Base-by-base conservation (phyloP, 1,140 invertebrate genomes). In the Lithobius niger region DNA sequence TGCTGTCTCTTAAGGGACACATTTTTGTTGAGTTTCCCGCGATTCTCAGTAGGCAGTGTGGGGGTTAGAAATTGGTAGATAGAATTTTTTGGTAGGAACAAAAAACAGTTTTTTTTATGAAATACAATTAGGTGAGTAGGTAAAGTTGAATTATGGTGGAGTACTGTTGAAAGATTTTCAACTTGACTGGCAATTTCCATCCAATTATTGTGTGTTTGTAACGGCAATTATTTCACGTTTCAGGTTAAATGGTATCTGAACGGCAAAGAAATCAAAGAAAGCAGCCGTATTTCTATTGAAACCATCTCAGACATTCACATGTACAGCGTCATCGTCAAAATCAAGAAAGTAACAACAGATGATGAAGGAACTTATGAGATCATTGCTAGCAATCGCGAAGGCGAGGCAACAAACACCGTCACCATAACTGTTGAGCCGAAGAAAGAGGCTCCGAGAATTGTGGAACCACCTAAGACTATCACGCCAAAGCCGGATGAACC, bases 291-390 rank as follows among this genome's bases (percentile, higher is more conserved):
- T n/a, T 76, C 76, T 0, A 77, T 92, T 27, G 77, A 76, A 1
- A 84, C 80, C 0, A 82, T 85, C 67, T 87, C 85, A 10, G 87
- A 93, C 62, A 86, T 90, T 77, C 87, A 93, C 61, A 90, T 88
- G 80, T 93, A 90, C 63, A 83, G 79, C 53, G 88, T 82, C 59
- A 79, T 83, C 16, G 70, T 93, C 4, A 83, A 82, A 64, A 88
- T 93, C 53, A 81, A 78, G 24, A 81, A 86, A 62, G 80, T 87
- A 0, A 76, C 79, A 57, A 85, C 84, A 59, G 67, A 69, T 22
- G 87, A 94, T 70, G 87, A 91, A 71, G 93, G 92, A 22, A 79
- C 75, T 15, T 96, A 94, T 67, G 87, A 89, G 63, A 82, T 94
- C 3, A 71, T 85, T 27, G 88, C 90, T 3, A 84, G 82, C 51